Base-by-base conservation (phyloP, 2,797 vertebrate genomes). In the Falco rusticolus region DNA sequence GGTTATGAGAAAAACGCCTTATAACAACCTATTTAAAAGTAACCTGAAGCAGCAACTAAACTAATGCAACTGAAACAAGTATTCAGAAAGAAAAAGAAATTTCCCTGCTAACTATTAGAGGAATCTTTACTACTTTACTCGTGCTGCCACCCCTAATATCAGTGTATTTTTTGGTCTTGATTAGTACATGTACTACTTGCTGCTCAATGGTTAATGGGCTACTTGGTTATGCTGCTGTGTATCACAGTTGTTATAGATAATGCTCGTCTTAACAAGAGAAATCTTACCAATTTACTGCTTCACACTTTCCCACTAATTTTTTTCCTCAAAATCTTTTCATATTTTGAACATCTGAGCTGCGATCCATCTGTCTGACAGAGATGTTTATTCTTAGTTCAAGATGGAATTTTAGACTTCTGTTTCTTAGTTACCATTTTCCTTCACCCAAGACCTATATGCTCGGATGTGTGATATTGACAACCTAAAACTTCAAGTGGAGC, bases 371-470 rank as follows among this genome's bases (percentile, higher is more conserved):
- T 76, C 59, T 60, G 84, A 14, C 68, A 66, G 79, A 95, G 78
- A 93, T 79, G 56, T 82, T 94, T 96, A 93, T 93, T 95, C 84
- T 94, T 85, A 87, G 92, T 71, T 71, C 61, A 75, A 50, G 79
- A 64, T 45, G 50, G 68, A 87, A 85, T 92, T 91, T 93, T 68
- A 87, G 64, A 20, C 61, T 91, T 59, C 33, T 74, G 85, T 94
- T 94, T 86, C 90, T 87, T 93, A 84, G 95, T 89, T 92, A 94
- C 93, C 60, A 3, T 50, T 92, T 94, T 76, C 60, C 56, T 87
- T 76, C 59, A 31, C 17, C 56, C 56, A 29, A 60, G 63, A 64
- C 45, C 33, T 64, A 9, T 47, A 20, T 53, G 47, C 69, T 70
- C n/a, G 53, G 20, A 25, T 39, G 37, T 43, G n/a, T 11, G n/a